Base-by-base conservation (phyloP, 2,888 invertebrate genomes). In the Theretra japonica region DNA sequence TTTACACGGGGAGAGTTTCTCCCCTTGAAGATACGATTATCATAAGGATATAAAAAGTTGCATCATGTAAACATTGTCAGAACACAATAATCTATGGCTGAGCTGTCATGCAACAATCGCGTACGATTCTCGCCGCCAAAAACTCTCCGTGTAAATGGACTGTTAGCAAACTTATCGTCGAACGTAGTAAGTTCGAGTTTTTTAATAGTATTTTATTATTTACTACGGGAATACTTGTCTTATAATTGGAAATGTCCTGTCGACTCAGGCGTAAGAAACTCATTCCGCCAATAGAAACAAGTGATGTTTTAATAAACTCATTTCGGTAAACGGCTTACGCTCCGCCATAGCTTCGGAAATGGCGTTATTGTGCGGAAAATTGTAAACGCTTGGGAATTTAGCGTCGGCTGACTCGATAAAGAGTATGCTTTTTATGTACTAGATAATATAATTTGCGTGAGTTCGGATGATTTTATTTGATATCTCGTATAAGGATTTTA, bases 281-380 rank as follows among this genome's bases (percentile, higher is more conserved):
- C 23, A 21, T 23, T 48, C 21, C 65, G 21, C 23, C 23, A 65
- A 65, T 65, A 65, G 23, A 17, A 58, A 19, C n/a, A 65, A 65
- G 15, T 58, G 48, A 57, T 56, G 53, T 53, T 56, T 56, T 62
- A 71, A 71, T 71, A 65, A 56, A 56, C 15, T 65, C 33, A 71
- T 71, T 71, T 57, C 25, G 25, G 23, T 65, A 71, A 65, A 71
- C 60, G 70, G 70, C 56, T 71, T 56, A 56, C 65, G 41, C 4
- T 11, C 23, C 17, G 50, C 21, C 70, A 48, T 71, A 19, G 30
- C 41, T 30, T 70, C 59, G 25, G 33, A 23, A 71, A 72, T 60
- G 60, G 60, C 30, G 53, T 60, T 57, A 59, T 71, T 65, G 62
- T 56, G 70, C 62, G 65, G 70, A 71, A 65, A 71, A 71, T 71